phyloP scores from a whole-genome alignment of 2,797 vertebrate genomes.

The Linurgus olivaceus region DNA sequence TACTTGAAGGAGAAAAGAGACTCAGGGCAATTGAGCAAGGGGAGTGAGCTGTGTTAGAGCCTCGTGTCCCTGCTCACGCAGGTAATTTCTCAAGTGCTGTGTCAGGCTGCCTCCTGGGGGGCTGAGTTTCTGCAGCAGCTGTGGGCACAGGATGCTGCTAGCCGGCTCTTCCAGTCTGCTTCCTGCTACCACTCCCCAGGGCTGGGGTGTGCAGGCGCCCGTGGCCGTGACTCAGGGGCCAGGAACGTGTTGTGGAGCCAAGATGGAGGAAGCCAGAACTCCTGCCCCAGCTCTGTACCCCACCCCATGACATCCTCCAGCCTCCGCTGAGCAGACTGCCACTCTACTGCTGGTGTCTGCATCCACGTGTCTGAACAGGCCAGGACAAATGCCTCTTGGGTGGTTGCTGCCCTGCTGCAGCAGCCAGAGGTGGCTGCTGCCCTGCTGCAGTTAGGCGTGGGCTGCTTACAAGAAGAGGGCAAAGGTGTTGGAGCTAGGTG shows the following conservation, averaged over 20 bases:
- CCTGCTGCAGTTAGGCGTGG: accelerated
- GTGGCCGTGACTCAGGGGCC: background rate
- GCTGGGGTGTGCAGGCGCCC: background rate
- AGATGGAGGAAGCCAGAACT: background rate
- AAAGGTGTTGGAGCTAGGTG: background rate
- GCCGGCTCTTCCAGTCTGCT: slow-evolving; percentile 46
- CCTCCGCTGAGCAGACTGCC: background rate
- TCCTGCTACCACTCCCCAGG: slow-evolving; percentile 26
- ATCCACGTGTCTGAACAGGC: background rate
- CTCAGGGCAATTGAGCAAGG: background rate
- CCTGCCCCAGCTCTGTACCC: background rate
- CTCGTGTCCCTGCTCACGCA: background rate
- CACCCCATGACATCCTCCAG: background rate
- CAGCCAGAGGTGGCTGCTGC: background rate
- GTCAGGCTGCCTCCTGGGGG: slow-evolving; percentile 32
- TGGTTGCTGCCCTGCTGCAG: background rate
- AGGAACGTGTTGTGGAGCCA: slow-evolving; percentile 14
- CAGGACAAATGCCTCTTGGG: background rate
- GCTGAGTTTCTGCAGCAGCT: slow-evolving; percentile 26
- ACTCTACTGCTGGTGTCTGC: background rate
- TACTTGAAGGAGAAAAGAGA: background rate
- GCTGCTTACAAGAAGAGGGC: background rate
- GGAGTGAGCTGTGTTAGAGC: background rate
- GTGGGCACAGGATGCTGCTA: slow-evolving; percentile 48
- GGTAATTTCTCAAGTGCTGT: background rate